phyloP scores from a whole-genome alignment of 2,113 vertebrate species.

The Protobothrops flavoviridis region DNA sequence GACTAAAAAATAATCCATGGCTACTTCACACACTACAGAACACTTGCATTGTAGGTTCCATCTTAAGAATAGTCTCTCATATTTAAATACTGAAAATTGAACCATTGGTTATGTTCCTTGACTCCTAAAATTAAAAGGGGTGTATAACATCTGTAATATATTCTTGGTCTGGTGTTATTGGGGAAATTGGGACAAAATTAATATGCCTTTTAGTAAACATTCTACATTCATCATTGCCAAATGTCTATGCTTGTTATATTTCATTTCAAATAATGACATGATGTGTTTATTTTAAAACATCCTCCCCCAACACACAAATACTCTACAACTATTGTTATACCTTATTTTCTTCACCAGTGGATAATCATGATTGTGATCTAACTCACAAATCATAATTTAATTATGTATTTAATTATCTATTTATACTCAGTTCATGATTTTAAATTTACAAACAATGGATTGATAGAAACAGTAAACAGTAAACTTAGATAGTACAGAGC shows the following conservation, averaged over 20 bases:
- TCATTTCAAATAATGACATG: background rate
- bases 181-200: background rate
- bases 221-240: background rate
- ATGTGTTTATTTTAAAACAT: background rate
- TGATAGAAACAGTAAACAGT: background rate
- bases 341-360: background rate
- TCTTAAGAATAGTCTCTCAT: background rate
- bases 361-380: background rate
- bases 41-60: background rate
- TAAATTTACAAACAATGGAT: background rate
- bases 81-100: background rate
- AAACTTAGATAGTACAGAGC: background rate
- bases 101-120: background rate
- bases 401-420: background rate
- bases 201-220: background rate
- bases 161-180: background rate
- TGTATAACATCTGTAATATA: background rate
- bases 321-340: background rate
- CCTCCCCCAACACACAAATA: background rate
- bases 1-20: background rate
- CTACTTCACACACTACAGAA: background rate
- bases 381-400: background rate
- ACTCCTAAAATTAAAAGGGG: background rate
- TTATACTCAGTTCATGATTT: background rate
- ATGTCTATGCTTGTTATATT: background rate